Evolutionary conservation across 2,888 invertebrate genomes (phyloP).

Genomic region (Drosophila atroscutellata): DNA sequence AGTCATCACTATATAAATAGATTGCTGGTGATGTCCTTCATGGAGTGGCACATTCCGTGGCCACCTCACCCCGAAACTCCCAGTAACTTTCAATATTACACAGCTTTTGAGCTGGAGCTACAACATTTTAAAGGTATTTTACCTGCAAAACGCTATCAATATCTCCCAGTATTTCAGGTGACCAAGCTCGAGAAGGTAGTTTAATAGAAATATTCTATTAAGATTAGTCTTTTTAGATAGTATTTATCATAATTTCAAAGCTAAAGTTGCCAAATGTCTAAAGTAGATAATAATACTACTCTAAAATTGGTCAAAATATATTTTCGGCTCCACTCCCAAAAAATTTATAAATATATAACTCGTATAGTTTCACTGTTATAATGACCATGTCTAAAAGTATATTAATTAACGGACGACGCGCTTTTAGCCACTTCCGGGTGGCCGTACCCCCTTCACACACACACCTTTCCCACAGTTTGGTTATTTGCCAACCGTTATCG

Average conservation of each 20-base stretch:
- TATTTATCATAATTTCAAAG: background rate
- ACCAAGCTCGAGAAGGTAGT: background rate
- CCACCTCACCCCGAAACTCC: background rate
- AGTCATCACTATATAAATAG: background rate
- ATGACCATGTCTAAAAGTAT: background rate
- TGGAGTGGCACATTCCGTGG: background rate
- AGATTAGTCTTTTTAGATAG: background rate
- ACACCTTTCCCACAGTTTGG: background rate
- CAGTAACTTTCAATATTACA: background rate
- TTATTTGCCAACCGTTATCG: background rate
- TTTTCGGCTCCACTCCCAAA: background rate
- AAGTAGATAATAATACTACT: background rate
- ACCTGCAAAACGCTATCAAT: background rate
- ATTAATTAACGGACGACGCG: background rate
- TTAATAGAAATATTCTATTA: too few relatives aligned
- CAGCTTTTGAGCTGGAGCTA: background rate
- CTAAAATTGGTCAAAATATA: background rate
- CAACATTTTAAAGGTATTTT: background rate
- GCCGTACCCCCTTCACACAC: background rate
- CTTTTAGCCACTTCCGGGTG: background rate
- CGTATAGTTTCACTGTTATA: background rate
- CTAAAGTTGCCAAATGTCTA: background rate
- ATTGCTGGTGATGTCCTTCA: background rate
- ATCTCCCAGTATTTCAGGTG: background rate
- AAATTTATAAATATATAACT: background rate